These are phyloP conservation scores for Strigamia maritima DNA, from an alignment of 2,888 invertebrate species.

Conservation along the genomic window DNA sequence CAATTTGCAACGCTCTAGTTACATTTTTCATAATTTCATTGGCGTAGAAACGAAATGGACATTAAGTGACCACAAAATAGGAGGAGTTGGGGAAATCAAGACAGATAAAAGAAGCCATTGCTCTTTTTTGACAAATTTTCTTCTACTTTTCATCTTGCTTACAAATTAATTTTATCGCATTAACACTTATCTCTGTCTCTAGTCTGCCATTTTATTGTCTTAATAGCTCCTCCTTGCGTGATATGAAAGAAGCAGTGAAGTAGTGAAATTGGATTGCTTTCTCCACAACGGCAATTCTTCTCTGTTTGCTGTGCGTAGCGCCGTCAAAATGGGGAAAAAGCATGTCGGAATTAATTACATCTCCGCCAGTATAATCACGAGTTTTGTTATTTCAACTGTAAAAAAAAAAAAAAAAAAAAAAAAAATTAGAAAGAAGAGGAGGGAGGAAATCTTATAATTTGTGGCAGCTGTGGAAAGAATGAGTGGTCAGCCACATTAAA, in stretches of 20 bases:
- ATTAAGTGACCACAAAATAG: neutral
- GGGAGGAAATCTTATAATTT: neutral
- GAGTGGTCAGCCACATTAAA: slow-evolving; percentile 4
- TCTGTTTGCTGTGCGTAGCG: neutral
- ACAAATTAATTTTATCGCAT: slow-evolving; percentile 11
- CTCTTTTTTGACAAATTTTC: slow-evolving; percentile 11
- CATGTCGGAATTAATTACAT: neutral
- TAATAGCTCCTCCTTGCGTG: neutral
- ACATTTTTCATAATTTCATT: neutral
- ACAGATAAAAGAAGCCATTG: neutral
- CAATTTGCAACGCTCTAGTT: neutral
- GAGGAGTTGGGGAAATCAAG: neutral
- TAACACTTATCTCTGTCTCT: slow-evolving; percentile 15
- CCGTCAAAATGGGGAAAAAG: neutral
- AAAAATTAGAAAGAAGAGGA: neutral
- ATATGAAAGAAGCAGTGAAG: neutral
- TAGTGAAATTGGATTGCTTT: neutral
- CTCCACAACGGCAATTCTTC: neutral
- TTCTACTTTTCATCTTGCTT: neutral
- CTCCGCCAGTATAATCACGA: neutral
- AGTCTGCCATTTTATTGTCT: slow-evolving; percentile 2
- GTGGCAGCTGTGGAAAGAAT: slow-evolving; percentile 12
- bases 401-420: neutral
- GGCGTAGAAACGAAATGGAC: neutral
- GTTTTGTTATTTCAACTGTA: neutral